Percentiles rank a stretch among this genome's conserved stretches.
Evolutionary conservation across 1,140 invertebrate species (phyloP).

Genomic region (Brachionus asplanchnoidis): DNA sequence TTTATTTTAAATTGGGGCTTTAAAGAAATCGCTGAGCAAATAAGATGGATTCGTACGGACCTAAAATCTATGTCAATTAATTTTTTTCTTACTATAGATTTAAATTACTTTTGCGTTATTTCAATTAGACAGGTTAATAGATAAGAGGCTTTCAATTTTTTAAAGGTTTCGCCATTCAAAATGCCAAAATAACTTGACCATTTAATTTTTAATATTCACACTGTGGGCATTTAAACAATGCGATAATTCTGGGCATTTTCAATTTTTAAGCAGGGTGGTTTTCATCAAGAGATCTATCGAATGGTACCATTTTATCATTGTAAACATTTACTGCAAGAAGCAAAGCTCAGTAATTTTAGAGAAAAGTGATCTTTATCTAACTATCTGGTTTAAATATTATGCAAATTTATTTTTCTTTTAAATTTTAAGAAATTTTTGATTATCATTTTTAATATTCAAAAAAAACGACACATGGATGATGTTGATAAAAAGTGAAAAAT

Average conservation of each 20-base stretch:
- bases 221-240: neutral
- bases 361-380: neutral
- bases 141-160: slow-evolving; percentile 21
- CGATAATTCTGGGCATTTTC: too few species aligned
- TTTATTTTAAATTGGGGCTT: slow-evolving; percentile 9
- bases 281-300: too few species aligned
- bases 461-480: too few species aligned
- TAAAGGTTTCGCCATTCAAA: neutral
- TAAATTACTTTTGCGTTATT: neutral
- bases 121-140: slow-evolving; percentile 34
- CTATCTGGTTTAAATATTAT: neutral
- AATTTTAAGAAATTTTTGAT: too few species aligned
- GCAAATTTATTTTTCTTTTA: neutral
- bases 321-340: neutral
- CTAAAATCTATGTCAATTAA: slow-evolving; percentile 29
- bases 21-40: slow-evolving; percentile 25
- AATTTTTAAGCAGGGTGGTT: too few species aligned
- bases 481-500: too few species aligned
- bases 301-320: too few species aligned
- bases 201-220: neutral
- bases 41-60: neutral
- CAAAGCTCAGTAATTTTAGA: neutral
- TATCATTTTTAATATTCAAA: too few species aligned
- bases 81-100: neutral
- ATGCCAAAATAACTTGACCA: neutral